phyloP scores from a whole-genome alignment of 2,888 invertebrate genomes.

The Neocrepidodera transversa region DNA sequence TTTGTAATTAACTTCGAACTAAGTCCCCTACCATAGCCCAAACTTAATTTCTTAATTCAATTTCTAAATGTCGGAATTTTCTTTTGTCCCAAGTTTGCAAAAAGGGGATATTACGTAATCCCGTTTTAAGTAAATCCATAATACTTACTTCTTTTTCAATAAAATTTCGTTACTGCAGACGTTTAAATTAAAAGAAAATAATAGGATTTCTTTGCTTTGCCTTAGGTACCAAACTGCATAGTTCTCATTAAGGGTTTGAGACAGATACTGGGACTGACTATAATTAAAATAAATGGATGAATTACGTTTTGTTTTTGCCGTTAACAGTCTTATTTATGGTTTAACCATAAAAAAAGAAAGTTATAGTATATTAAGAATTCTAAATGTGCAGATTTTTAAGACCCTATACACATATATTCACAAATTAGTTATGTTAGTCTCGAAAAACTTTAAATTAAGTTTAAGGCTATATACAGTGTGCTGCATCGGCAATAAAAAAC shows the following conservation, averaged over 20 bases:
- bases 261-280: not conserved
- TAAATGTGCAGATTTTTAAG: too few relatives aligned
- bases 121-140: slow-evolving; percentile 12
- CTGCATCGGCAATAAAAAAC: too few relatives aligned
- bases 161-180: slow-evolving; percentile 7
- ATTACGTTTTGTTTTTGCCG: not conserved
- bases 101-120: slow-evolving; percentile 6
- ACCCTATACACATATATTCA: too few relatives aligned
- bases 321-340: too few relatives aligned
- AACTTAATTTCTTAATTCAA: slow-evolving; percentile 11
- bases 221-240: not conserved
- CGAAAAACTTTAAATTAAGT: too few relatives aligned
- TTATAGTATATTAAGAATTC: too few relatives aligned
- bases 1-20: slow-evolving; percentile 38
- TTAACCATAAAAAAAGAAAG: too few relatives aligned
- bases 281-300: not conserved
- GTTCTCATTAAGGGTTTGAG: not conserved
- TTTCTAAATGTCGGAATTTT: slow-evolving; percentile 1
- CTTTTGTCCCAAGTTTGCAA: slow-evolving; percentile 12
- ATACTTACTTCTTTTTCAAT: slow-evolving; percentile 7
- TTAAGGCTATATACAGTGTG: too few relatives aligned
- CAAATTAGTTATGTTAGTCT: too few relatives aligned
- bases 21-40: not conserved
- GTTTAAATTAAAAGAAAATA: slow-evolving; percentile 17
- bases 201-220: slow-evolving; percentile 10